These are phyloP conservation scores for Tachycineta bicolor DNA, from an alignment of 2,113 vertebrate genomes.

Conservation along the genomic window DNA sequence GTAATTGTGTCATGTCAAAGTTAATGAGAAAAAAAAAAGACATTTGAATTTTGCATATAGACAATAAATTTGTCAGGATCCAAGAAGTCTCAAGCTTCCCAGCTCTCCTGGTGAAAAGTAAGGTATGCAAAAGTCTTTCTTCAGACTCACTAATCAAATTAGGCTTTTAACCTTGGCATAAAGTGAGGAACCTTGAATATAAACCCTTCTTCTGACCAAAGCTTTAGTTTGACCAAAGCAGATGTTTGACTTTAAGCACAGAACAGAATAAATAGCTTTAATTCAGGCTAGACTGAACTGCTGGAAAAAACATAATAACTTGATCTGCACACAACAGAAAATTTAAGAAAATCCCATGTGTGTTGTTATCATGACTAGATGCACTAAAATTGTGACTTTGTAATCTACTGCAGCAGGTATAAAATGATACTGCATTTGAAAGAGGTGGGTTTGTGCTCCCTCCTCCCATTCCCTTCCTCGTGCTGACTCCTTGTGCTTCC, in stretches of 20 bases:
- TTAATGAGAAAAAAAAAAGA: background rate
- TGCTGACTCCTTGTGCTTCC: background rate
- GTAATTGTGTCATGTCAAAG: background rate
- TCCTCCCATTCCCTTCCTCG: background rate
- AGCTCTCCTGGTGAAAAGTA: background rate
- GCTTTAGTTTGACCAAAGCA: background rate
- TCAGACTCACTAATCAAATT: background rate
- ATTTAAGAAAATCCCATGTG: background rate
- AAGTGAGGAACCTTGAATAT: background rate
- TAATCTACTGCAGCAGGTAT: background rate
- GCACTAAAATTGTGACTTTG: background rate
- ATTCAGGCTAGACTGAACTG: background rate
- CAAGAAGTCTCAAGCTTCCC: background rate
- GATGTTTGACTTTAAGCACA: background rate
- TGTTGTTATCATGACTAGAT: background rate
- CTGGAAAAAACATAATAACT: background rate
- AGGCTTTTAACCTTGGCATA: background rate
- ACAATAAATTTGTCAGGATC: background rate
- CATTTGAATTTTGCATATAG: background rate
- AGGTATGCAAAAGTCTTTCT: background rate
- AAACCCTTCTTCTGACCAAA: background rate
- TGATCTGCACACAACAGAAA: background rate
- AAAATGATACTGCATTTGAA: background rate
- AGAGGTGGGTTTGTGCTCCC: background rate
- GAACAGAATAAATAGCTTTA: background rate